A percentile compares a stretch with the other conserved stretches of the same genome.
These are phyloP conservation scores for Drosophila repleta DNA, from an alignment of 1,140 invertebrate species.

Conservation along the genomic window DNA sequence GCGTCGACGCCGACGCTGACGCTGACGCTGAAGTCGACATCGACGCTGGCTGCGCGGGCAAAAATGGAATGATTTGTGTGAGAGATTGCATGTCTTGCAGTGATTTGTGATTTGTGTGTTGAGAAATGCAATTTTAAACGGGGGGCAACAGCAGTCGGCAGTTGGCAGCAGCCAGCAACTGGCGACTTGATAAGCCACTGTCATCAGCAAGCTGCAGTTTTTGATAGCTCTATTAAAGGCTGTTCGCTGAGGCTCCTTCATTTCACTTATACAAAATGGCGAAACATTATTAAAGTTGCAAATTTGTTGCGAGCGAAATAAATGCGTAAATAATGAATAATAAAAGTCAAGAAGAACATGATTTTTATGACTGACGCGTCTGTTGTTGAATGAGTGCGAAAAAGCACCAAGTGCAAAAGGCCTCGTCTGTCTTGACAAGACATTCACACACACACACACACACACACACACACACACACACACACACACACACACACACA, in stretches of 20 bases:
- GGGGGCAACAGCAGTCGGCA: slow-evolving; percentile 28
- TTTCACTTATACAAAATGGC: slow-evolving; percentile 11
- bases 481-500: neutral
- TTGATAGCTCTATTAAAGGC: slow-evolving; percentile 77
- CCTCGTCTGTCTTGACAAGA: slow-evolving; percentile 9
- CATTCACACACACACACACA: neutral
- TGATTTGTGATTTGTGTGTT: slow-evolving; percentile 80
- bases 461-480: no score
- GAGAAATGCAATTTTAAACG: slow-evolving; percentile 83
- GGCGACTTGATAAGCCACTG: slow-evolving; percentile 71
- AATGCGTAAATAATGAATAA: slow-evolving; percentile 81
- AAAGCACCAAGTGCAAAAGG: slow-evolving; percentile 19
- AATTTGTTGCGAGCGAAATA: slow-evolving; percentile 58
- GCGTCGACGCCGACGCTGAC: slow-evolving; percentile 36
- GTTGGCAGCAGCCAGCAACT: slow-evolving; percentile 33
- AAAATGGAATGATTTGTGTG: slow-evolving; percentile 80
- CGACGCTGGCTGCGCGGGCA: slow-evolving; percentile 30
- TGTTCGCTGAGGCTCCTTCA: neutral
- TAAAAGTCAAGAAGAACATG: slow-evolving; percentile 78
- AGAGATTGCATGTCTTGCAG: slow-evolving; percentile 79
- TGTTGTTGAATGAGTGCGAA: slow-evolving; percentile 45
- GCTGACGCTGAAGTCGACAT: slow-evolving; percentile 1
- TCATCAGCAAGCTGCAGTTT: slow-evolving; percentile 66
- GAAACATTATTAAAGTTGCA: slow-evolving; percentile 48
- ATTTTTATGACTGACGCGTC: slow-evolving; percentile 61